phyloP scores from a whole-genome alignment of 2,888 invertebrate species.

The Cybosia mesomella region DNA sequence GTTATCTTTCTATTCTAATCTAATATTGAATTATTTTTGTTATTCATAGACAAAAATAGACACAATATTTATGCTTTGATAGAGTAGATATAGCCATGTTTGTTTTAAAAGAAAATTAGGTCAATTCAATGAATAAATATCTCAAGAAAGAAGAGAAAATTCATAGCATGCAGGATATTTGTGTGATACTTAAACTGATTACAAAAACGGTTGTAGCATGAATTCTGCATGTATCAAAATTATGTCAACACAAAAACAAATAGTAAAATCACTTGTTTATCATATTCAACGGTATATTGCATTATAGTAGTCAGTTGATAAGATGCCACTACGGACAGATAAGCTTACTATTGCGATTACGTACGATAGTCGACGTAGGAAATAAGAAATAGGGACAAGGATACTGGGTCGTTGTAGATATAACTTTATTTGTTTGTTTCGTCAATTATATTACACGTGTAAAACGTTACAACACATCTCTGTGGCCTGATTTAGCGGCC shows the following conservation, averaged over 20 bases:
- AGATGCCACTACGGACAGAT: slow-evolving; percentile 74
- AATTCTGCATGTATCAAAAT: slow-evolving; percentile 45
- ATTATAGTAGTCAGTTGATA: slow-evolving; percentile 74
- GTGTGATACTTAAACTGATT: not conserved
- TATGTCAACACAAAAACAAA: slow-evolving; percentile 66
- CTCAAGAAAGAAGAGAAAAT: not conserved
- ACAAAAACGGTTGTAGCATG: not conserved
- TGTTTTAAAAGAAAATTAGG: no score
- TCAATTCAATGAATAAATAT: no score
- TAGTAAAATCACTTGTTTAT: slow-evolving; percentile 69
- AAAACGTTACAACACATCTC: slow-evolving; percentile 70
- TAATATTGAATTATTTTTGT: not conserved
- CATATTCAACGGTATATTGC: slow-evolving; percentile 67
- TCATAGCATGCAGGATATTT: no score
- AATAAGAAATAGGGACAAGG: slow-evolving; percentile 85
- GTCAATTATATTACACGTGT: slow-evolving; percentile 78
- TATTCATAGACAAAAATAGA: not conserved
- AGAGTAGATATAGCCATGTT: not conserved
- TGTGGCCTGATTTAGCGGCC: slow-evolving; percentile 45
- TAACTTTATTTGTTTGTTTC: slow-evolving; percentile 77
- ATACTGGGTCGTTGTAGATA: slow-evolving; percentile 71
- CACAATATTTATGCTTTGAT: not conserved
- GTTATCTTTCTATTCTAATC: no score
- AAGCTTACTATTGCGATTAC: slow-evolving; percentile 79
- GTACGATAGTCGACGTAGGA: slow-evolving; percentile 75